Conservation (phyloP, 2,888 invertebrate species). For the Tethea ocularis region DNA sequence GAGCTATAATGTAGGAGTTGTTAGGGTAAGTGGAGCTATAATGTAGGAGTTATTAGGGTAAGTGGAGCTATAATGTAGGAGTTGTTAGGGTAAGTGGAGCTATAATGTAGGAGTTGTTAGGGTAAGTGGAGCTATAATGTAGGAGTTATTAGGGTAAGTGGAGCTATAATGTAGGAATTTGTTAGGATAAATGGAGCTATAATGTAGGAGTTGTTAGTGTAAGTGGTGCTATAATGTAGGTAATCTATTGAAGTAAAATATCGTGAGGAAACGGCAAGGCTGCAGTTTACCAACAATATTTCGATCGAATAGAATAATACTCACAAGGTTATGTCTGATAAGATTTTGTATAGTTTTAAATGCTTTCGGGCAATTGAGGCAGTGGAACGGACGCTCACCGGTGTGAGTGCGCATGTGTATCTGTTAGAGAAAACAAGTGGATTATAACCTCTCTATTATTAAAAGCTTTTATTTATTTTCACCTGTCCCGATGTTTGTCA, state of each 20-base stretch:
- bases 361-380: neutral
- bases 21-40: neutral
- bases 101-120: neutral
- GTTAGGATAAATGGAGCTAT: neutral
- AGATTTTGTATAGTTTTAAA: conserved; percentile 11
- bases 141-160: no score
- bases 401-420: conserved; percentile 7
- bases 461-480: no score
- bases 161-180: neutral
- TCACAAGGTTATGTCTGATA: neutral
- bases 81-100: neutral
- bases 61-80: neutral
- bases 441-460: no score
- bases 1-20: neutral
- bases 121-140: neutral
- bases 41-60: neutral
- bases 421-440: neutral
- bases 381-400: conserved; percentile 42
- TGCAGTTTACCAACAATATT: no score
- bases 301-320: neutral
- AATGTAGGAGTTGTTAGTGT: neutral
- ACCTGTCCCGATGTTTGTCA: no score
- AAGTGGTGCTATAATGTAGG: neutral
- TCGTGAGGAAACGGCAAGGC: neutral
- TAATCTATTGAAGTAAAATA: no score